These are phyloP conservation scores for Chauna torquata DNA, from an alignment of 2,113 vertebrate species.

Conservation along the genomic window DNA sequence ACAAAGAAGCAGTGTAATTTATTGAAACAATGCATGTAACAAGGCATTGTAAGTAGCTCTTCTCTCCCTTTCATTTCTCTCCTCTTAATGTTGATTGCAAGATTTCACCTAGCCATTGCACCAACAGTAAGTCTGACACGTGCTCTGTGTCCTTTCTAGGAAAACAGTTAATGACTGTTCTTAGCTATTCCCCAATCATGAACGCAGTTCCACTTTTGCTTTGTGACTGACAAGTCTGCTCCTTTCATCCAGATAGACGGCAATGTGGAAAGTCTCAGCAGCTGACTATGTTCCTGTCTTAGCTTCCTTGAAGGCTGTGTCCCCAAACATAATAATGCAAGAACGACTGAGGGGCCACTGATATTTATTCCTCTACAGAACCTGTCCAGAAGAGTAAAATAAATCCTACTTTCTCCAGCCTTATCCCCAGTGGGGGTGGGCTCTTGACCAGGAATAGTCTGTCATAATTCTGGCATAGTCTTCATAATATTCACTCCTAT, in stretches of 20 bases:
- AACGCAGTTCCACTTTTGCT: background rate
- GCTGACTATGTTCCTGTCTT: background rate
- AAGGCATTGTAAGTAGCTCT: background rate
- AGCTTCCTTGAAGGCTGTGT: background rate
- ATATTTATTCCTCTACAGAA: background rate
- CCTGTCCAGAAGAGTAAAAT: background rate
- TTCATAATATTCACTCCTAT: background rate
- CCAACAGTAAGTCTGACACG: background rate
- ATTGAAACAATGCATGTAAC: conserved; percentile 6
- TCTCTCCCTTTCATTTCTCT: background rate
- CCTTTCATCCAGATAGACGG: background rate
- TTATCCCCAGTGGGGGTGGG: background rate
- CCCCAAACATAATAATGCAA: background rate
- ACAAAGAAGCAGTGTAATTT: conserved; percentile 9
- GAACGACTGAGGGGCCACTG: background rate
- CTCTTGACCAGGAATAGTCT: background rate
- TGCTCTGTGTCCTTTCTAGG: background rate
- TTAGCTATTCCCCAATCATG: background rate
- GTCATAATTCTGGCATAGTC: background rate
- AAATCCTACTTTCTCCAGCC: background rate
- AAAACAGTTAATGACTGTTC: background rate
- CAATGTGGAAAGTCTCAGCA: background rate
- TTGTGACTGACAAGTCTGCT: background rate
- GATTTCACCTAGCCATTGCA: background rate
- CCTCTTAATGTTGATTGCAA: background rate